Conservation (phyloP, 2,888 invertebrate genomes). For the Arrhopalites spinosus region DNA sequence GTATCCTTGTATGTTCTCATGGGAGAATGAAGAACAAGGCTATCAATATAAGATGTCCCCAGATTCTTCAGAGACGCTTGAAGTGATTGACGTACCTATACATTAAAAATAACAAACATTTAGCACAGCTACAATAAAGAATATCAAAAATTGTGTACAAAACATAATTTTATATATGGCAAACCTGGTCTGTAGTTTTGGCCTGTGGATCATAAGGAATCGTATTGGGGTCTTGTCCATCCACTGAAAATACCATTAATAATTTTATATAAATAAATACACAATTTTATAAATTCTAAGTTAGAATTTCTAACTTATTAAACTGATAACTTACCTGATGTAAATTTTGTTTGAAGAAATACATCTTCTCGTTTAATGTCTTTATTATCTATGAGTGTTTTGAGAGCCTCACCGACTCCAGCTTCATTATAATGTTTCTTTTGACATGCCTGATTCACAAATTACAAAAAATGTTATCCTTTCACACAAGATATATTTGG, state of each 20-base stretch:
- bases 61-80: slow-evolving; percentile 48
- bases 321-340: no score
- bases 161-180: no score
- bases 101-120: no score
- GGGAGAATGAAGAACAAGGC: slow-evolving; percentile 53
- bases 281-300: no score
- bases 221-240: slow-evolving; percentile 52
- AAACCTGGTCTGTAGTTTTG: slow-evolving; percentile 44
- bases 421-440: slow-evolving; percentile 54
- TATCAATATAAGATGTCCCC: slow-evolving; percentile 51
- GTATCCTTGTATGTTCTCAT: slow-evolving; percentile 49
- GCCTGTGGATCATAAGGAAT: slow-evolving; percentile 52
- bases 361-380: slow-evolving; percentile 33
- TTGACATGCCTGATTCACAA: no score
- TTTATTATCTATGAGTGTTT: slow-evolving; percentile 19
- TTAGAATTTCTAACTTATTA: no score
- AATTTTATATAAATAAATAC: no score
- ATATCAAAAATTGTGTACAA: no score
- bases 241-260: no score
- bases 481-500: no score
- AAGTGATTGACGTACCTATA: slow-evolving; percentile 41
- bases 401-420: slow-evolving; percentile 41
- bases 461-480: no score
- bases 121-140: no score
- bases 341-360: slow-evolving; percentile 54